phyloP scores from a whole-genome alignment of 2,113 vertebrate genomes.

The Nothoprocta perdicaria region DNA sequence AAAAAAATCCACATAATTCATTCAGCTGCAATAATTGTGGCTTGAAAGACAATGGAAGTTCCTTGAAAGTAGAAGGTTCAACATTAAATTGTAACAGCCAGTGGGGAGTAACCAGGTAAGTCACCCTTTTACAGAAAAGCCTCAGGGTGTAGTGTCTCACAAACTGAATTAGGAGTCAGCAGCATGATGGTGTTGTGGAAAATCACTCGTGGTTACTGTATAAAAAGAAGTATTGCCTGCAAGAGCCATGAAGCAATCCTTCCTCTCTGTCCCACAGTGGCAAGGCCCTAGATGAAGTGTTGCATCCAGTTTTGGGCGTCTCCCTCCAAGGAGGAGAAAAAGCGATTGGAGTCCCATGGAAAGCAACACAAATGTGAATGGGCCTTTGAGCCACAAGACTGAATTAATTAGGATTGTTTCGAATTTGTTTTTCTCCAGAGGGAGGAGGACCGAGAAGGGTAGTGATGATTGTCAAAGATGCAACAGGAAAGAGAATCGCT shows the following conservation, averaged over 20 bases:
- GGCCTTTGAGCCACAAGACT: background rate
- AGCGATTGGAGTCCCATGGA: background rate
- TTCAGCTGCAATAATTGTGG: background rate
- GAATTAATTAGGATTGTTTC: background rate
- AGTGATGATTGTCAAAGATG: background rate
- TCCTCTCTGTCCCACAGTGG: background rate
- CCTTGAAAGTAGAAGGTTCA: background rate
- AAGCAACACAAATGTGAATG: background rate
- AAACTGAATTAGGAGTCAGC: background rate
- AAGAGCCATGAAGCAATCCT: background rate
- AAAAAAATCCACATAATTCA: background rate
- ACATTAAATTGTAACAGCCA: background rate
- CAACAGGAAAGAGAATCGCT: constrained; percentile 1
- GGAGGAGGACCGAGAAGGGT: background rate
- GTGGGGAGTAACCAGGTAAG: background rate
- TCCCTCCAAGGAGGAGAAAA: background rate
- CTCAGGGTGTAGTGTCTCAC: background rate
- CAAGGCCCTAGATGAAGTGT: background rate
- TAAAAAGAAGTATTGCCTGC: background rate
- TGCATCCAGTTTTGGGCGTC: background rate
- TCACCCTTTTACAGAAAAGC: background rate
- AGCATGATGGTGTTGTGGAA: background rate
- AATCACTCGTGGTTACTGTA: background rate
- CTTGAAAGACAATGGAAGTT: background rate
- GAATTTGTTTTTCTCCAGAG: background rate